Evolutionary conservation across 2,797 vertebrate genomes (phyloP), one percentile per base, ranked within the genome.

Genomic region (Moxostoma hubbsi): DNA sequence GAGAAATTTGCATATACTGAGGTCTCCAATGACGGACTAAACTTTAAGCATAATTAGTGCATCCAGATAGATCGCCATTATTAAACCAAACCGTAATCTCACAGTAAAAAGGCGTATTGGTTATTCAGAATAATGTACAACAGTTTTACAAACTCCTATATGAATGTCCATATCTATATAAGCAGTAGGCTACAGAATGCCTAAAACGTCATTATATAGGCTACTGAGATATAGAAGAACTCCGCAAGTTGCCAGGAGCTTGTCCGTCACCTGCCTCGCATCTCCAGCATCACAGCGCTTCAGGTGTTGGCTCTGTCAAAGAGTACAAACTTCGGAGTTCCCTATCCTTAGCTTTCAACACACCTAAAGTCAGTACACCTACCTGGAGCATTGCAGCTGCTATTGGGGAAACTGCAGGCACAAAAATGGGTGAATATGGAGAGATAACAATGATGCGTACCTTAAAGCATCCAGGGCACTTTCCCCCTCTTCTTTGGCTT

Each of bases 381-480:
- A 65, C 6, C n/a, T 58, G 7, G 9, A 50, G 49, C 57, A 59
- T 16, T 77, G 64, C 65, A 51, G 57, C n/a, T 57, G 45, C 18
- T 58, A 49, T 9, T 24, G 43, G 8, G 5, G 43, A 57, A 66
- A 58, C 63, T 58, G 53, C 12, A 58, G 53, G 11, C 5, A 24
- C 16, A 47, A 57, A 9, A 59, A 43, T n/a, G 12, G 24, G 6
- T 24, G 66, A 24, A 13, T n/a, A 24, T 46, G 11, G 36, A 55
- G 57, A 43, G 36, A 53, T 8, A 69, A 62, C 65, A 77, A 64
- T 57, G 59, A 11, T 73, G 77, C 61, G 68, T 65, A 79, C 77
- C 62, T 79, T 73, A 72, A 45, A 73, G 43, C 51, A 57, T 66
- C 43, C 69, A 49, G 68, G 61, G 45, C 61, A 65, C 77, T 79